Base-by-base conservation (phyloP, 2,888 invertebrate genomes). In the Anoplius nigerrimus region DNA sequence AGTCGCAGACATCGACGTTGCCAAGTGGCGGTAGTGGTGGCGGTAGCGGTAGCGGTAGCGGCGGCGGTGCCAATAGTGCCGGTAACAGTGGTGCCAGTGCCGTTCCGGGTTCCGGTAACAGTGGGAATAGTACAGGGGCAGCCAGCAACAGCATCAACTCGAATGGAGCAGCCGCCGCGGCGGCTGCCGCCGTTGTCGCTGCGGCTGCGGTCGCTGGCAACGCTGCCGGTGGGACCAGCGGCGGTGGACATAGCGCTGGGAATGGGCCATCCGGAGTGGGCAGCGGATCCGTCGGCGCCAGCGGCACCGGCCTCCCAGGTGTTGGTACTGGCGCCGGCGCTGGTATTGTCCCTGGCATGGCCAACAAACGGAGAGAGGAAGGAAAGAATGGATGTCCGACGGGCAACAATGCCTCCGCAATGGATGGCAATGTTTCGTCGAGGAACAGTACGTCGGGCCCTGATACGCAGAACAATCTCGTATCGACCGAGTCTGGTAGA, bases 401-500 rank as follows among this genome's bases (percentile, higher is more conserved):
- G 20, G 69, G 60, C n/a, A 66, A 58, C 34, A 58, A 11, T 20
- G 53, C 58, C 20, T 63, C 67, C 46, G 60, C 58, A 11, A 64
- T 76, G 66, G 76, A 76, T 57, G 64, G 20, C 45, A 52, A 11
- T 45, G 65, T 57, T 51, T 71, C 55, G 54, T 65, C 11, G 64
- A 69, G 54, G 52, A 71, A 54, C 54, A 43, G 21, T 42, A 56
- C 24, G 22, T 58, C 45, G 62, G 58, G 69, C 63, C 56, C 64
- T 62, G 71, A 79, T 58, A 63, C 75, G 73, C 74, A 84, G 45
- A 82, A 82, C 62, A 83, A 78, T 77, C 79, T 80, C 43, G 82
- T 86, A 58, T 84, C 86, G 27, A 82, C 84, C n/a, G 86, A 85
- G 57, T 90, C 91, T n/a, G 91, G 90, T 66, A 86, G 90, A 62